phyloP scores from a whole-genome alignment of 2,888 invertebrate genomes.

The Heterodera filipjevi region DNA sequence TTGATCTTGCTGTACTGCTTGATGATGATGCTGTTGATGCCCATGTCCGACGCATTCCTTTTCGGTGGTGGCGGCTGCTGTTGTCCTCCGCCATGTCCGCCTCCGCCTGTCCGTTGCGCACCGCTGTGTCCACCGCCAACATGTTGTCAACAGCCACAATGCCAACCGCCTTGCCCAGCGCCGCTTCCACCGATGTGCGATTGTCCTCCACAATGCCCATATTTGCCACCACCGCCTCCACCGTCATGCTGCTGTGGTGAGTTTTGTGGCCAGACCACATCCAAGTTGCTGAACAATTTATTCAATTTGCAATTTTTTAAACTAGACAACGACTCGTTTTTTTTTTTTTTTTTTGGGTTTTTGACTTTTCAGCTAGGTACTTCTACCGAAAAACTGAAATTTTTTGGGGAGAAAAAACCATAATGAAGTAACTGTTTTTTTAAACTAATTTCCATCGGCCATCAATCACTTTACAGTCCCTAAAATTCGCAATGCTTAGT shows the following conservation, averaged over 20 bases:
- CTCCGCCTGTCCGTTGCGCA: neutral
- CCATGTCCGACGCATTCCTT: neutral
- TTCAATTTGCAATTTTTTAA: too few species aligned
- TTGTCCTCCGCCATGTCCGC: neutral
- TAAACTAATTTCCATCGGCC: too few species aligned
- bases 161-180: neutral
- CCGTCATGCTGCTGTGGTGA: neutral
- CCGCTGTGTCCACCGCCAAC: neutral
- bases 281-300: too few species aligned
- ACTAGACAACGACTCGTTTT: too few species aligned
- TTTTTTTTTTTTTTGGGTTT: too few species aligned
- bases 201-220: neutral
- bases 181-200: neutral
- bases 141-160: neutral
- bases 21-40: neutral
- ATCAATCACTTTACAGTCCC: too few species aligned
- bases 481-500: too few species aligned
- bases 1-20: neutral
- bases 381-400: too few species aligned
- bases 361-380: too few species aligned
- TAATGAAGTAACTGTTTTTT: too few species aligned
- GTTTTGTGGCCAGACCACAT: too few species aligned
- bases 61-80: conserved; percentile 9
- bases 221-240: neutral
- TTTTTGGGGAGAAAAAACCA: too few species aligned